phyloP scores from a whole-genome alignment of 2,113 vertebrate species.

The Steatornis caripensis region DNA sequence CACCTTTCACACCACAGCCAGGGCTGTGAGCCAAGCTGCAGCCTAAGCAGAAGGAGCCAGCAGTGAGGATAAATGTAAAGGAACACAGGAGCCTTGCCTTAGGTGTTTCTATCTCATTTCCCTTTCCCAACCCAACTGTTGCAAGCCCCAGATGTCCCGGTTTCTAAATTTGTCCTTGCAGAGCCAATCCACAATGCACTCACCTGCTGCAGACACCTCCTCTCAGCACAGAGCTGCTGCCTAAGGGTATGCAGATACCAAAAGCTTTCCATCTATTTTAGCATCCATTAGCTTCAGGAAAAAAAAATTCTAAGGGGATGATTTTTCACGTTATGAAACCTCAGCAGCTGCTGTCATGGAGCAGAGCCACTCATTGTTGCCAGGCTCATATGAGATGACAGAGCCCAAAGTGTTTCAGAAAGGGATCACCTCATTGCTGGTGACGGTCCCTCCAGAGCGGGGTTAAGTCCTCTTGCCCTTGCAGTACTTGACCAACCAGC shows the following conservation, averaged over 20 bases:
- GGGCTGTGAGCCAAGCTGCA: background rate
- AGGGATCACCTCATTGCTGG: background rate
- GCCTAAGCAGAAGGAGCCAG: background rate
- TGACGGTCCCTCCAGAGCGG: background rate
- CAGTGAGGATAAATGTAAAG: background rate
- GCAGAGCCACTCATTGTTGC: background rate
- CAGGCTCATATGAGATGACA: background rate
- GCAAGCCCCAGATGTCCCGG: background rate
- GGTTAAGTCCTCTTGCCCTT: background rate
- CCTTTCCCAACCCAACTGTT: background rate
- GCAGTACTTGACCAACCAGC: background rate
- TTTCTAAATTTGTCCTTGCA: background rate
- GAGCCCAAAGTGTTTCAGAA: background rate
- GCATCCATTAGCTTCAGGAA: background rate
- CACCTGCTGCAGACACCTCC: background rate
- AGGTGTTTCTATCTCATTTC: background rate
- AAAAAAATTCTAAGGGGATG: background rate
- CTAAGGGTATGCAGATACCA: background rate
- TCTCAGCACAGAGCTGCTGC: background rate
- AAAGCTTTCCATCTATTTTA: background rate
- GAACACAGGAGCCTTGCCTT: background rate
- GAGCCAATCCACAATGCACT: background rate
- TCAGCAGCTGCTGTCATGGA: background rate
- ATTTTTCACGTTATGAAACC: background rate
- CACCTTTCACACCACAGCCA: background rate